A percentile compares a stretch with the other conserved stretches of the same genome.
Conservation (phyloP, 1,140 invertebrate genomes). For the Anastrepha ludens region DNA sequence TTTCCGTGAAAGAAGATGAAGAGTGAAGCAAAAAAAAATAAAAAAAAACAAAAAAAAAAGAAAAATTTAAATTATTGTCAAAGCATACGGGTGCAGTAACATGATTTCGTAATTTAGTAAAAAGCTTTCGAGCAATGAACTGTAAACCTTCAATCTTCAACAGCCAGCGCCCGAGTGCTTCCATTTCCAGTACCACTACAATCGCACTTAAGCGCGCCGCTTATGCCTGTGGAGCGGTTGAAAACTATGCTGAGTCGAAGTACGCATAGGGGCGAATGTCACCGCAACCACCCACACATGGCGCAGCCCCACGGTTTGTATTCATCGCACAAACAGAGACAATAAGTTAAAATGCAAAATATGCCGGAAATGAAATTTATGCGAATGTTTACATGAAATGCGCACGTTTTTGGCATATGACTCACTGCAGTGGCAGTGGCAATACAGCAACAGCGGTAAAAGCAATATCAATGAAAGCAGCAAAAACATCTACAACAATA, state of each 20-base stretch:
- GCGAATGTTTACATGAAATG: conserved; percentile 54
- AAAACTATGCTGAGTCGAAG: too few species aligned
- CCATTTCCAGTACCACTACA: too few species aligned
- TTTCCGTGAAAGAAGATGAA: not conserved
- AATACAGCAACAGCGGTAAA: not conserved
- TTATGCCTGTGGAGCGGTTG: too few species aligned
- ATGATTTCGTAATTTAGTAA: conserved; percentile 50
- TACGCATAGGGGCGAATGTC: too few species aligned
- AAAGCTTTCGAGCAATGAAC: conserved; percentile 55
- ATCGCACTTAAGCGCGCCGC: too few species aligned
- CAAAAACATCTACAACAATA: not conserved
- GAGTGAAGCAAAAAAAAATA: not conserved
- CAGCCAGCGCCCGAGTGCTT: not conserved
- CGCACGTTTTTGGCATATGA: conserved; percentile 52
- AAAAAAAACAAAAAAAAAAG: not conserved
- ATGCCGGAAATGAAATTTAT: conserved; percentile 55
- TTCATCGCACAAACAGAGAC: conserved; percentile 1
- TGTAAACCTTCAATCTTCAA: conserved; percentile 16
- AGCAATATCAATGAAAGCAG: not conserved
- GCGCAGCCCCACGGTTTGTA: not conserved
- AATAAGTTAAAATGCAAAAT: conserved; percentile 53
- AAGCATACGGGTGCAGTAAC: not conserved
- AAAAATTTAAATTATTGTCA: conserved; percentile 27
- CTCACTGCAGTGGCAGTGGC: not conserved
- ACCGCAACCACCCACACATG: too few species aligned